These are phyloP conservation scores for Pangasianodon gigas DNA, from an alignment of 2,113 vertebrate genomes.

Conservation along the genomic window DNA sequence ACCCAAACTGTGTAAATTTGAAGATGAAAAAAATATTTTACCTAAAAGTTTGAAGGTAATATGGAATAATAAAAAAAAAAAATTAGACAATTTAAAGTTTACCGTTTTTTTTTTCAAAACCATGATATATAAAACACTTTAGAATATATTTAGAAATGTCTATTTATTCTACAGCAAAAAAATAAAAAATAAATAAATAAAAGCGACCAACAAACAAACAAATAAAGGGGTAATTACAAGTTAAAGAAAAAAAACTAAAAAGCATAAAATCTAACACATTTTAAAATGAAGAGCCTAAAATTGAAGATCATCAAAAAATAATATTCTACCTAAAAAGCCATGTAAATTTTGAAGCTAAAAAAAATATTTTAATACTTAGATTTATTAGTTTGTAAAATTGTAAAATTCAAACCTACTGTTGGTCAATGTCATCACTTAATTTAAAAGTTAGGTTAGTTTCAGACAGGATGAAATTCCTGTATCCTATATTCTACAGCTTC, in stretches of 20 bases:
- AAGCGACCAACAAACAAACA: no score
- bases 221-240: neutral
- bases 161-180: neutral
- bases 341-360: neutral
- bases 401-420: neutral
- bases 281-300: neutral
- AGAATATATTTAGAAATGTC: neutral
- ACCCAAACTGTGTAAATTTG: neutral
- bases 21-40: neutral
- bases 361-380: neutral
- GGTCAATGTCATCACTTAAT: neutral
- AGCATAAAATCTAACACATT: neutral
- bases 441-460: neutral
- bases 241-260: neutral
- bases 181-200: no score
- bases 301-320: neutral
- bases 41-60: neutral
- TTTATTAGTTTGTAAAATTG: neutral
- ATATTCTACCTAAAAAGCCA: neutral
- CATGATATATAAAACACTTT: no score
- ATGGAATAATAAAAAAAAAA: neutral
- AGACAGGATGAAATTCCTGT: constrained; percentile 17
- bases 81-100: no score
- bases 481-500: neutral
- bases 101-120: no score